Percentiles rank a stretch among this genome's conserved stretches.
phyloP scores from a whole-genome alignment of 1,140 invertebrate genomes.

The Bombus superbus region DNA sequence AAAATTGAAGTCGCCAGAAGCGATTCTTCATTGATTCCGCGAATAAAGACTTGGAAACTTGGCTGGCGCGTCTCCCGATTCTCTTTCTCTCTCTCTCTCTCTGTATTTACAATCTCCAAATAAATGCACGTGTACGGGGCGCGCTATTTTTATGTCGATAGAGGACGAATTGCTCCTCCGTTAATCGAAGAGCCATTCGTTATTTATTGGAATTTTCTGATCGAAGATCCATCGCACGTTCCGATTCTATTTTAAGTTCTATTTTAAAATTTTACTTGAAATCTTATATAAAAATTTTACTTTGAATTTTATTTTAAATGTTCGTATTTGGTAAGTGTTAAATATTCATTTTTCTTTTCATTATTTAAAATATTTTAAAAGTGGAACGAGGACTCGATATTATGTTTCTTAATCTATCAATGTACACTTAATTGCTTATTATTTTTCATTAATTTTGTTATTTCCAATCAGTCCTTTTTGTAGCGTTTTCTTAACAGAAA shows the following conservation, averaged over 20 bases:
- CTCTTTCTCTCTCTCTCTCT: background rate
- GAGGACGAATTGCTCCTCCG: constrained; percentile 31
- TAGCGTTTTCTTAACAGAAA: no score
- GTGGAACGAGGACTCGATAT: background rate
- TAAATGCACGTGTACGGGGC: constrained; percentile 11
- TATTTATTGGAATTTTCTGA: background rate
- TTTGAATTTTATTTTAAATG: background rate
- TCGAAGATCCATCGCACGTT: background rate
- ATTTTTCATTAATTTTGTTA: no score
- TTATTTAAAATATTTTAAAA: background rate
- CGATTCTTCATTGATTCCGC: constrained; percentile 31
- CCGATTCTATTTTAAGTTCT: background rate
- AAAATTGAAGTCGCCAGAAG: background rate
- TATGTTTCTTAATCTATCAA: background rate
- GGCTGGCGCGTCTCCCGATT: constrained; percentile 37
- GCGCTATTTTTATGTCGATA: constrained; percentile 44
- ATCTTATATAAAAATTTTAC: background rate
- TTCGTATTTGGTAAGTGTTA: background rate
- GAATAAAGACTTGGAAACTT: constrained; percentile 44
- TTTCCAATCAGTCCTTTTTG: no score
- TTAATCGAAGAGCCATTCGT: constrained; percentile 28
- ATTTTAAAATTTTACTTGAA: background rate
- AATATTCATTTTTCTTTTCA: background rate
- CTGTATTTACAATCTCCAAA: constrained; percentile 48
- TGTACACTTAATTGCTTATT: no score